These are phyloP conservation scores for Drosophila suboccidentalis DNA, from an alignment of 2,888 invertebrate genomes.

Conservation along the genomic window DNA sequence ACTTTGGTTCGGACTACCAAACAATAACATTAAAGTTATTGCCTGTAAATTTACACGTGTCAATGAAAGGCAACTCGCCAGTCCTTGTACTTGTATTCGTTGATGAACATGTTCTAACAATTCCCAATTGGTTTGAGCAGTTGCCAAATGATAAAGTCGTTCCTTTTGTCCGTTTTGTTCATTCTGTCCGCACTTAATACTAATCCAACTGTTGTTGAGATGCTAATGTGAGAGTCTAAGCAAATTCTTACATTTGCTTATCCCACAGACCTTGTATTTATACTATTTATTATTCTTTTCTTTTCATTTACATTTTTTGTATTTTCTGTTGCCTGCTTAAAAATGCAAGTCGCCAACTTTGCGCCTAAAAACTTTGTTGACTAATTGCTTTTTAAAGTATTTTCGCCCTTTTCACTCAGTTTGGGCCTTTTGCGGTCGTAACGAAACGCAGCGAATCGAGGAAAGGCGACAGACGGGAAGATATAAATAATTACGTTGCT, in stretches of 20 bases:
- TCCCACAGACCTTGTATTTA: constrained; percentile 2
- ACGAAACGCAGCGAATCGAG: neutral
- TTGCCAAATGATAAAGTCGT: constrained; percentile 1
- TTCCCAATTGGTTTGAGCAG: constrained; percentile 6
- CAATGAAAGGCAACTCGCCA: constrained; percentile 7
- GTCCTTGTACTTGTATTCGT: constrained; percentile 3
- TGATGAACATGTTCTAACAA: constrained; percentile 2
- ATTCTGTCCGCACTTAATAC: neutral
- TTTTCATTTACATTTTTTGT: constrained; percentile 13
- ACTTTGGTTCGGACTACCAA: neutral
- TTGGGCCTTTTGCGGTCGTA: constrained; percentile 54
- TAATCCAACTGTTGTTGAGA: neutral
- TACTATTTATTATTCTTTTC: constrained; percentile 10
- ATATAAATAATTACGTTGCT: constrained; percentile 69
- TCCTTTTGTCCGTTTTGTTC: neutral
- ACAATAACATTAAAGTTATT: constrained; percentile 4
- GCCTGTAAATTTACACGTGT: constrained; percentile 8
- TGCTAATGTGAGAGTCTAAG: constrained; percentile 21
- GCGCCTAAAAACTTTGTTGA: constrained; percentile 68
- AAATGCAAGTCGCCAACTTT: constrained; percentile 72
- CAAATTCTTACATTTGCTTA: constrained; percentile 42
- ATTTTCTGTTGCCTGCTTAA: constrained; percentile 45
- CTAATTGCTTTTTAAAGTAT: constrained; percentile 78
- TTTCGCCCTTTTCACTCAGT: constrained; percentile 34
- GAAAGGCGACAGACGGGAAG: constrained; percentile 22